Percentiles rank a stretch among this genome's conserved stretches.
Conservation (phyloP, 2,797 vertebrate genomes). For the Trichosurus vulpecula region DNA sequence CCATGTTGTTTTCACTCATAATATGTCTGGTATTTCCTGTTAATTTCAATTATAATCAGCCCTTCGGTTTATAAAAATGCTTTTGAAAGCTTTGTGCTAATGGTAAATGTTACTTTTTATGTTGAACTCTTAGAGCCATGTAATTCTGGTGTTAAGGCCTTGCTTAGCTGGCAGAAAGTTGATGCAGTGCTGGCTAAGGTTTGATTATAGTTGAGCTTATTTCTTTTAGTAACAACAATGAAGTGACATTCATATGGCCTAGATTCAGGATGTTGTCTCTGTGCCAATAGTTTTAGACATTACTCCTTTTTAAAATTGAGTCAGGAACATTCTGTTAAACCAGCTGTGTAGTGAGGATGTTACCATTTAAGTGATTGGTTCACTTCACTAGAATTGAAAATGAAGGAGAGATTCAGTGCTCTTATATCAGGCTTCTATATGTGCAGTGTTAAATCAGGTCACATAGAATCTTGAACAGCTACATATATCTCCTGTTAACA, state of each 20-base stretch:
- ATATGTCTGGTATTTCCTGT: background rate
- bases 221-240: slow-evolving; percentile 87
- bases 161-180: slow-evolving; percentile 85
- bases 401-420: slow-evolving; percentile 13
- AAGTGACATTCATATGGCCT: slow-evolving; percentile 85
- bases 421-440: background rate
- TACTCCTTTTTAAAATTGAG: slow-evolving; percentile 80
- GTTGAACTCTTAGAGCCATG: slow-evolving; percentile 51
- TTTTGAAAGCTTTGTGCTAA: background rate
- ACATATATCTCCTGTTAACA: background rate
- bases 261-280: slow-evolving; percentile 81
- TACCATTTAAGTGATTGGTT: slow-evolving; percentile 64
- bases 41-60: slow-evolving; percentile 2
- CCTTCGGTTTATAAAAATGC: slow-evolving; percentile 2
- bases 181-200: slow-evolving; percentile 80
- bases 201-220: slow-evolving; percentile 83
- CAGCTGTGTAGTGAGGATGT: slow-evolving; percentile 73
- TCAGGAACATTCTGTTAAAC: slow-evolving; percentile 83
- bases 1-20: background rate
- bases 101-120: background rate
- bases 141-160: slow-evolving; percentile 67
- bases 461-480: background rate
- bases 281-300: slow-evolving; percentile 84
- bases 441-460: slow-evolving; percentile 29
- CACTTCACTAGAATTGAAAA: slow-evolving; percentile 63